Evolutionary conservation across 2,888 invertebrate genomes (phyloP).

Genomic region (Drosophila peninsularis): DNA sequence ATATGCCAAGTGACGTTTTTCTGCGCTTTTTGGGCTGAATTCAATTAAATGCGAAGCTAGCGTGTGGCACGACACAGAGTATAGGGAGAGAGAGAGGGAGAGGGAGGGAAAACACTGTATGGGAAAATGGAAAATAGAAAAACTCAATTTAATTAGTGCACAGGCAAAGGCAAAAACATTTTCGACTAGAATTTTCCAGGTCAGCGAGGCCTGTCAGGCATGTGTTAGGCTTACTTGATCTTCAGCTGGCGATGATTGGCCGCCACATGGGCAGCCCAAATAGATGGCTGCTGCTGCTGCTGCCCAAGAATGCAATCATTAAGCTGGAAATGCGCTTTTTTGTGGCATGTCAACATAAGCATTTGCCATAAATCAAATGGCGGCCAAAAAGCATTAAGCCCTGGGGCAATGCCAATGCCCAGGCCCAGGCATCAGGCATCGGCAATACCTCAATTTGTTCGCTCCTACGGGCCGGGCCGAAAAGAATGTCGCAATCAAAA

Average conservation of each 20-base stretch:
- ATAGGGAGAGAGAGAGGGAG: background rate
- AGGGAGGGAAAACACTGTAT: background rate
- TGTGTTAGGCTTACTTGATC: slow-evolving; percentile 32
- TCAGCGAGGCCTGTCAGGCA: slow-evolving; percentile 35
- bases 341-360: slow-evolving; percentile 73
- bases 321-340: slow-evolving; percentile 52
- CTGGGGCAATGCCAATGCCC: slow-evolving; percentile 39
- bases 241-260: slow-evolving; percentile 37
- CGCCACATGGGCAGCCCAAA: slow-evolving; percentile 40
- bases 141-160: slow-evolving; percentile 43
- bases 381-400: slow-evolving; percentile 44
- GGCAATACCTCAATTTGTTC: slow-evolving; percentile 68
- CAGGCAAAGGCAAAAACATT: slow-evolving; percentile 26
- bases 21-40: slow-evolving; percentile 29
- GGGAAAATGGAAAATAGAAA: slow-evolving; percentile 4
- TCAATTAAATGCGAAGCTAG: slow-evolving; percentile 47
- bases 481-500: slow-evolving; percentile 78
- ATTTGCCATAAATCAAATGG: slow-evolving; percentile 75
- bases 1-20: slow-evolving; percentile 50
- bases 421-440: slow-evolving; percentile 28
- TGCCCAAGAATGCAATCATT: slow-evolving; percentile 62
- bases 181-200: slow-evolving; percentile 53
- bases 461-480: slow-evolving; percentile 26
- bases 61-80: slow-evolving; percentile 34
- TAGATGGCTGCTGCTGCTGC: slow-evolving; percentile 29